Evolutionary conservation across 2,113 vertebrate species (phyloP), one percentile per base, ranked within the genome.

Genomic region (Cyprinus carpio): DNA sequence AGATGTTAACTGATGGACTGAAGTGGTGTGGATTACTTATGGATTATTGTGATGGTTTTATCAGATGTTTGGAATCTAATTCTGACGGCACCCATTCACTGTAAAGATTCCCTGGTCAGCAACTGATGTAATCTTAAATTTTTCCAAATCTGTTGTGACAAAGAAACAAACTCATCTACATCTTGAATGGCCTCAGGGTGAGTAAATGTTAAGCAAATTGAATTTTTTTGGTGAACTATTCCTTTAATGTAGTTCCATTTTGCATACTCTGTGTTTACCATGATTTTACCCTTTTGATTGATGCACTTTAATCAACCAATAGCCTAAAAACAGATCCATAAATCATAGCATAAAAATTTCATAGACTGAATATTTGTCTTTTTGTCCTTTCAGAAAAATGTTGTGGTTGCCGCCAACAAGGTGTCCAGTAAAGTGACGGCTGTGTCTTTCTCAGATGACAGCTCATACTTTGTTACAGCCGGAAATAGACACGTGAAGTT

Each of bases 401-500:
- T 96, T 0, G 96, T 99, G 49, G 96, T 99, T 11, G 97, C 98
- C 60, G 96, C 98, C 82, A 99, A 99, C 87, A 99, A 99, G 89
- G 98, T 99, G 6, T 99, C 98, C 25, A 99, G 98, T 90, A 97
- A 98, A 84, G 98, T 99, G 87, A 97, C 96, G 0, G 97, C 98
- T 0, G 98, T 99, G 83, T 99, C 98, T n/a, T 99, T 99, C 93
- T 99, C 98, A 0, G 96, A 97, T 84, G 97, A 99, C 92, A 98
- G 97, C 91, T 98, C 97, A 81, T 99, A 99, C 91, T 99, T 99
- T 40, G 98, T 99, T 60, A 99, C 98, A 4, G 97, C 97, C 16
- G 98, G 98, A 80, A 99, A 99, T 93, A 93, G 98, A 7, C 98
- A 99, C 43, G 96, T 99, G 89, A 99, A 99, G 92, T 99, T 99